Base-by-base conservation (phyloP, 2,888 invertebrate species). In the Andrena hattorfiana region DNA sequence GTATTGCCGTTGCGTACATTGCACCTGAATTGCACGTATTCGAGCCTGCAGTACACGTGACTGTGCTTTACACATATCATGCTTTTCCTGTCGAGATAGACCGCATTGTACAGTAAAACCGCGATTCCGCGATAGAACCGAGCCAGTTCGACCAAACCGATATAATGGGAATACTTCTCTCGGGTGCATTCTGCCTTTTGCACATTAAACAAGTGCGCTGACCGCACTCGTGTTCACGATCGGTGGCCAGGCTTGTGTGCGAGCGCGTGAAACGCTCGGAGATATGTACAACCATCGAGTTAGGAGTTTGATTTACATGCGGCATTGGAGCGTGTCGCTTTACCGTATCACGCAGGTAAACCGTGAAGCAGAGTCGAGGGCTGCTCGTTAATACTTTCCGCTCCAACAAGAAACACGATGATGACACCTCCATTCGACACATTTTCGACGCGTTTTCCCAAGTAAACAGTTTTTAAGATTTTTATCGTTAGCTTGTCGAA, bases 131-230 rank as follows among this genome's bases (percentile, higher is more conserved):
- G 88, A 84, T 86, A 86, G 86, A 81, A 73, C 77, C 68, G 76
- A 59, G 75, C 75, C 81, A 83, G 70, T 54, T 77, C 81, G 85
- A 68, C 84, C 88, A 83, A 88, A 88, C 86, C 88, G 75, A 89
- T 88, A 88, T 89, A 88, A 89, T 88, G 88, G 88, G 87, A 86
- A 89, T 88, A 87, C 87, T 87, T 89, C 86, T 84, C 89, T 69
- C 81, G 83, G 75, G 73, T 83, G 84, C 79, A 79, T 84, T 87
- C 77, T 84, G 77, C 85, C 89, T 87, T 89, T 88, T 86, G 84
- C 83, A 79, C 85, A 81, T 87, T 89, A 88, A 89, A 89, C 89
- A 85, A 88, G 89, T 85, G 79, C 80, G 77, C 88, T 56, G 83
- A 83, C 76, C 88, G 83, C 86, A 64, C 74, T 67, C 80, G 77